Evolutionary conservation across 2,113 vertebrate genomes (phyloP).

Genomic region (Heptranchias perlo): DNA sequence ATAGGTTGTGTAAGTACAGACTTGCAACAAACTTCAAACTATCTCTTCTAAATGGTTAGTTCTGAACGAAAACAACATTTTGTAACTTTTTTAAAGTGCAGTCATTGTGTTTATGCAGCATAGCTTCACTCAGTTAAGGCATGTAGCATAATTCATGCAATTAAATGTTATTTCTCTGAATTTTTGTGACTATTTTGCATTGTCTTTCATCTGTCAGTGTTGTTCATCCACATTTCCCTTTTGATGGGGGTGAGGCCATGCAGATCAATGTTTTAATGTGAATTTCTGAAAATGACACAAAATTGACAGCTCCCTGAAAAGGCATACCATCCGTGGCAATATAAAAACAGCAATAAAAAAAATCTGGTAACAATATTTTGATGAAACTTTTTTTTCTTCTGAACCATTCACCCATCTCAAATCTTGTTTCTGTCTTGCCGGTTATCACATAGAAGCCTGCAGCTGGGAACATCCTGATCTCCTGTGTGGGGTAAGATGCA

Average conservation of each 20-base stretch:
- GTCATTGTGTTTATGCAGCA: no score
- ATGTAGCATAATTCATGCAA: background rate
- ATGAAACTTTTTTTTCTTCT: background rate
- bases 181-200: background rate
- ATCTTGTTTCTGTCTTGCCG: background rate
- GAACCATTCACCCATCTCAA: background rate
- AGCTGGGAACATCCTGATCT: background rate
- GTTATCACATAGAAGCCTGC: background rate
- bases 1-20: background rate
- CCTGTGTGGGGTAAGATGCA: background rate
- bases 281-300: conserved; percentile 14
- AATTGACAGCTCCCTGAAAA: background rate
- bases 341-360: background rate
- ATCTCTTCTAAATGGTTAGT: background rate
- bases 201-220: background rate
- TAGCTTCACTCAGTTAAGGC: background rate
- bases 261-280: background rate
- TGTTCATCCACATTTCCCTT: background rate
- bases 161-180: background rate
- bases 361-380: background rate
- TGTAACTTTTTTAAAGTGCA: background rate
- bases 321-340: background rate
- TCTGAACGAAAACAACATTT: background rate
- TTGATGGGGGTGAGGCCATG: background rate
- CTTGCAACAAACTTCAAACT: background rate